Conservation (phyloP, 2,797 vertebrate genomes). For the Thaleichthys pacificus region DNA sequence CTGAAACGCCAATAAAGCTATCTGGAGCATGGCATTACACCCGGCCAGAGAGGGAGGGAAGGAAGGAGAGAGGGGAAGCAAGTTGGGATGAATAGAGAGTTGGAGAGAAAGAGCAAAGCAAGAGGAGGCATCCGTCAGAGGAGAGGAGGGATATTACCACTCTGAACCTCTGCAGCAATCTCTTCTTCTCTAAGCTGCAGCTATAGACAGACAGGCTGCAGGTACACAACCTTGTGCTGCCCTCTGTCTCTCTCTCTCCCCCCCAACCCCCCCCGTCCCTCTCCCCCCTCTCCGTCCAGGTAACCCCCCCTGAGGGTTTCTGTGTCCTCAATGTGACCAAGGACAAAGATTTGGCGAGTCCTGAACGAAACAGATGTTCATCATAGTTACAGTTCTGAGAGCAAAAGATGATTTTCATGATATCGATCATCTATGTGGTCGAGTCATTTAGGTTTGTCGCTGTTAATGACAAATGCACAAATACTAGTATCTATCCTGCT, state of each 20-base stretch:
- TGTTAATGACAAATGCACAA: too few relatives aligned
- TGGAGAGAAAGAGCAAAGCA: constrained; percentile 25
- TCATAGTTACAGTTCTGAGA: too few relatives aligned
- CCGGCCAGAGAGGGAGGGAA: constrained; percentile 17
- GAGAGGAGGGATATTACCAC: not conserved
- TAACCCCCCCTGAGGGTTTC: too few relatives aligned
- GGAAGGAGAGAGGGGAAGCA: constrained; percentile 2
- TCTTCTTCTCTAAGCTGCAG: too few relatives aligned
- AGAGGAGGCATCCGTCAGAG: constrained; percentile 7
- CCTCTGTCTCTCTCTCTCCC: not conserved
- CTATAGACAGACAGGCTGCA: not conserved
- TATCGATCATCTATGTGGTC: too few relatives aligned
- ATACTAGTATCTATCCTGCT: too few relatives aligned
- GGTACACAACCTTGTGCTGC: not conserved
- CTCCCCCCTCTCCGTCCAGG: not conserved
- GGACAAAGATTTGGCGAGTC: too few relatives aligned
- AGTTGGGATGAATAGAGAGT: constrained; percentile 15
- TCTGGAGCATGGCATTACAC: constrained; percentile 60
- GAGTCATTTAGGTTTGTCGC: too few relatives aligned
- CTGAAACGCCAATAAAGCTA: constrained; percentile 73
- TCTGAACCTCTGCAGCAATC: not conserved
- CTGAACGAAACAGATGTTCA: too few relatives aligned
- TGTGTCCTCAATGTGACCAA: too few relatives aligned
- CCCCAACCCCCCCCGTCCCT: too few relatives aligned
- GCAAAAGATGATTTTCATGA: too few relatives aligned